These are phyloP conservation scores for Symphodus melops DNA, from an alignment of 2,113 vertebrate species.

Conservation along the genomic window DNA sequence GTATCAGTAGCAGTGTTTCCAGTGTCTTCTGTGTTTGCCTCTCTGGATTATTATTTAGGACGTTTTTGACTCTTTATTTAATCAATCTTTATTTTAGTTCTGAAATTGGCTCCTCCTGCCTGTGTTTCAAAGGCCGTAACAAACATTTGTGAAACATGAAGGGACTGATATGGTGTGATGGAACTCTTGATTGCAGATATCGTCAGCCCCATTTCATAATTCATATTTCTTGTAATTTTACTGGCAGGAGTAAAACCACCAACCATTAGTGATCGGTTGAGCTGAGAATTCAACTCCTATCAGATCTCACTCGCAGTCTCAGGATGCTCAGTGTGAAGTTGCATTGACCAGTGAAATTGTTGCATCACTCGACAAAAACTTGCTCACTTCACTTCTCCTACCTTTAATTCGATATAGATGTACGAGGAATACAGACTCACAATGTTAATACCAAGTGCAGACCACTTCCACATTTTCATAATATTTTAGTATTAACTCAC, in stretches of 20 bases:
- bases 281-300: background rate
- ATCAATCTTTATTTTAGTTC: too few species aligned
- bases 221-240: background rate
- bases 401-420: background rate
- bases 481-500: background rate
- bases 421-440: background rate
- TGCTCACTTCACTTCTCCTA: background rate
- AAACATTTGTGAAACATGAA: background rate
- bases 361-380: constrained; percentile 2
- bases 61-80: too few species aligned
- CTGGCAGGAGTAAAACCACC: background rate
- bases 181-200: background rate
- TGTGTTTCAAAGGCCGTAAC: too few species aligned
- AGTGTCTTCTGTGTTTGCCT: too few species aligned
- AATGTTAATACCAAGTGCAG: background rate
- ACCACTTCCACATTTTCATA: background rate
- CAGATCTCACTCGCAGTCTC: background rate
- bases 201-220: background rate
- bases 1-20: too few species aligned
- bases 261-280: background rate
- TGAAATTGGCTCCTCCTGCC: too few species aligned
- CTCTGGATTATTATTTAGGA: too few species aligned
- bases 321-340: background rate
- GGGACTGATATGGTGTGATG: background rate
- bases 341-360: constrained; percentile 3